phyloP scores from a whole-genome alignment of 64 coral and sea anemone genomes.

The Montipora capricornis region DNA sequence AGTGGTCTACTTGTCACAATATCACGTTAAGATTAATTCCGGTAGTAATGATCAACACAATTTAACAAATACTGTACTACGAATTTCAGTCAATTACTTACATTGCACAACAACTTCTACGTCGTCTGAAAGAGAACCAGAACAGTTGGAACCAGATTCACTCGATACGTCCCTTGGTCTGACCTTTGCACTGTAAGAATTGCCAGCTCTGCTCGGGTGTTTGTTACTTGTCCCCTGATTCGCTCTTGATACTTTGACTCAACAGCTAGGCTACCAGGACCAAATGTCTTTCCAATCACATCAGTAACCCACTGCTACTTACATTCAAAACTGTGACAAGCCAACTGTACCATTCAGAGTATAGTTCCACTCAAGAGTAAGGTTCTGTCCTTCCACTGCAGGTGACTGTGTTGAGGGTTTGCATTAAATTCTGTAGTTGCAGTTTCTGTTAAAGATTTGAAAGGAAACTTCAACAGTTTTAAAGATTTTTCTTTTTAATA shows the following conservation, averaged over 20 bases:
- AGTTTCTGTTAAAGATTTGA: background rate
- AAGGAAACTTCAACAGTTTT: no score
- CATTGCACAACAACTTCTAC: no score
- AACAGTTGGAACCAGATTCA: no score
- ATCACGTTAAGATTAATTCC: no score
- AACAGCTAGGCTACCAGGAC: background rate
- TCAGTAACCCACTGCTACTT: background rate
- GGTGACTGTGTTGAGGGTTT: background rate
- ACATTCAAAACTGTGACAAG: background rate
- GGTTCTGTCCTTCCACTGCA: background rate
- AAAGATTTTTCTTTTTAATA: no score
- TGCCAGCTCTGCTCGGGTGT: background rate
- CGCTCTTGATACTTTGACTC: background rate
- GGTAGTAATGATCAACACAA: no score
- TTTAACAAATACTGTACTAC: no score
- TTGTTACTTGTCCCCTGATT: background rate
- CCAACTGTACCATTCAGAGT: background rate
- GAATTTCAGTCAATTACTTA: no score
- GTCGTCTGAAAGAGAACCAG: no score
- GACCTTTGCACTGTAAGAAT: background rate
- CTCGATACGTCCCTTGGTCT: background rate
- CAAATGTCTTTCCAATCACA: background rate
- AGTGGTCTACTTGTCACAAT: no score
- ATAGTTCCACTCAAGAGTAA: background rate
- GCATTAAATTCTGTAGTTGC: background rate